phyloP scores from a whole-genome alignment of 2,113 vertebrate species.

The Gorsachius goisagi region DNA sequence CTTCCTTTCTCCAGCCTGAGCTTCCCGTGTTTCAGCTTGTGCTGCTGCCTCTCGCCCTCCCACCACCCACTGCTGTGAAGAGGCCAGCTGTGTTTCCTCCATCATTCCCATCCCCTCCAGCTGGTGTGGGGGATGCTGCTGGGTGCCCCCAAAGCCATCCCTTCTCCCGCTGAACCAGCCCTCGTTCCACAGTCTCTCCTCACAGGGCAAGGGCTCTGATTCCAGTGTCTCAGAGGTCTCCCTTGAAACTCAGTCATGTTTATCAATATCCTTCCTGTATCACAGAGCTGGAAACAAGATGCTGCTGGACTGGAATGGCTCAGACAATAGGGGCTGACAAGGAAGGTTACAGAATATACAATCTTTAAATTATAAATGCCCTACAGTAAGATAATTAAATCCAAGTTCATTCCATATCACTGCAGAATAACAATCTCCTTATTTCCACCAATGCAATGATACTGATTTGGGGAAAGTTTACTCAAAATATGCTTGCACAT shows the following conservation, averaged over 20 bases:
- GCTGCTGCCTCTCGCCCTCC: neutral
- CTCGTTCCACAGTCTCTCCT: neutral
- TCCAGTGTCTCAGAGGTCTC: fast-evolving
- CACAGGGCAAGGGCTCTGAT: fast-evolving
- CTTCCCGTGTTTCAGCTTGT: neutral
- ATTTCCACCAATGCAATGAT: neutral
- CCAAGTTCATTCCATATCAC: neutral
- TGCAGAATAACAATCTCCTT: neutral
- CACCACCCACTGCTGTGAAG: fast-evolving
- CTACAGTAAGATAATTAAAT: neutral
- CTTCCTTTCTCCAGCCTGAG: neutral
- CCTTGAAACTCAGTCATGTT: neutral
- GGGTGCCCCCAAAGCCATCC: fast-evolving
- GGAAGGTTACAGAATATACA: neutral
- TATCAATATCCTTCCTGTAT: neutral
- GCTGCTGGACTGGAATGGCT: neutral
- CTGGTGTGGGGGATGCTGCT: fast-evolving
- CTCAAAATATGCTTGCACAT: neutral
- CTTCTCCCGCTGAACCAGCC: neutral
- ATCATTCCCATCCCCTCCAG: fast-evolving
- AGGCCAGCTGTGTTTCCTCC: fast-evolving
- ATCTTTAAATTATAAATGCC: neutral
- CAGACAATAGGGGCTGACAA: neutral
- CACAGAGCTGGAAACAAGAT: neutral
- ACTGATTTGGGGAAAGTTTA: neutral